Conservation (phyloP, 2,113 vertebrate genomes). For the Passer montanus region DNA sequence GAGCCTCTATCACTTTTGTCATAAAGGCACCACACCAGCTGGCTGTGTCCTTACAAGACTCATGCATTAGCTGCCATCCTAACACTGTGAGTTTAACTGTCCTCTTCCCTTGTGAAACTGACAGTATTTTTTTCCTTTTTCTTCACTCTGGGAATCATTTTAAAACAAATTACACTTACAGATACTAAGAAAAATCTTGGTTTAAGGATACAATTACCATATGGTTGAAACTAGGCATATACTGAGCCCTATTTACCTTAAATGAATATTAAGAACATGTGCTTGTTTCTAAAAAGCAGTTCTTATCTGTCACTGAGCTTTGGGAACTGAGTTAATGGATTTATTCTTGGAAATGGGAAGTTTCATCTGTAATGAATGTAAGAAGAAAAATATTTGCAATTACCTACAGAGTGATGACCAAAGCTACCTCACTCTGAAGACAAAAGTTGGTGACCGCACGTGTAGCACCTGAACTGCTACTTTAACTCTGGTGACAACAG, state of each 20-base stretch:
- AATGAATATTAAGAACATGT: not conserved
- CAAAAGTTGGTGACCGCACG: rapidly evolving
- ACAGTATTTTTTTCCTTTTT: not conserved
- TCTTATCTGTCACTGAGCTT: not conserved
- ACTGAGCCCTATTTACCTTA: not conserved
- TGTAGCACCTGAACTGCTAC: not conserved
- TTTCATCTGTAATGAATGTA: not conserved
- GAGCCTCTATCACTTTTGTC: not conserved
- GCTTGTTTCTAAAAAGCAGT: not conserved
- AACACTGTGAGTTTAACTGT: not conserved
- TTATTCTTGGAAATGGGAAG: not conserved
- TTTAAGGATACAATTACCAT: not conserved
- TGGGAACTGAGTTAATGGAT: not conserved
- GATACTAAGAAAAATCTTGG: not conserved
- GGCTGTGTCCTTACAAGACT: not conserved
- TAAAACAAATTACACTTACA: not conserved
- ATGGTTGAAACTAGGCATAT: not conserved
- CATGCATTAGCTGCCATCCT: not conserved
- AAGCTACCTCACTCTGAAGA: not conserved
- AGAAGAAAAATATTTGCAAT: not conserved
- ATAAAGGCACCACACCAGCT: not conserved
- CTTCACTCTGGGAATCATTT: not conserved
- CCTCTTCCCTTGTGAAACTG: not conserved
- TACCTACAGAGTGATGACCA: not conserved
- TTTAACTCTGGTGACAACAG: not conserved